Evolutionary conservation across 2,797 vertebrate genomes (phyloP), one percentile per base, ranked within the genome.

Genomic region (Antennarius maculatus): DNA sequence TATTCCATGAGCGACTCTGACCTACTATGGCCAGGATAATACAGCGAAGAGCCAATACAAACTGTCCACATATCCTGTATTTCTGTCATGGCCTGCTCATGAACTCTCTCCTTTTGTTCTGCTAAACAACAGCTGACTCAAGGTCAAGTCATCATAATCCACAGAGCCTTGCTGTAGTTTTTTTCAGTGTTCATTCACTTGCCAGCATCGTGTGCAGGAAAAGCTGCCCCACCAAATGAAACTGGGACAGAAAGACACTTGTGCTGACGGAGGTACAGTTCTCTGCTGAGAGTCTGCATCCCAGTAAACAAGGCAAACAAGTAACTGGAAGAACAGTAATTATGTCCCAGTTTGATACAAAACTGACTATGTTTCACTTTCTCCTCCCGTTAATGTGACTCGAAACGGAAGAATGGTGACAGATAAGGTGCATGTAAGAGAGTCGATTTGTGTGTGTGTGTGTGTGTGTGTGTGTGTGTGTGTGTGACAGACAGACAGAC

Each of bases 41-140:
- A 43, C 48, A 84, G 86, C 81, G 86, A 12, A 56, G 71, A 72
- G 62, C 69, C 46, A 50, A 62, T 53, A 57, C 41, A 81, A 77
- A 80, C 67, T 71, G 60, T 80, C 78, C 73, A 67, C 57, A 58
- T 79, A 69, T 83, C 58, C 66, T 60, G 49, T 14, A 62, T 80
- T 71, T 82, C 59, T 71, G 39, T 66, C 48, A 39, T 70, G 74
- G 69, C 84, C 76, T 54, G 39, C 60, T 64, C 49, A 5, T 82
- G 83, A 90, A 83, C 87, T 55, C 64, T 74, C 59, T 76, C 71
- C 71, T 54, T 39, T 15, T 68, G 61, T 39, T 31, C 11, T 5
- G 13, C 48, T 31, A 76, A 78, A 77, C 59, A 71, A 57, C 62
- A 59, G 62, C 71, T 67, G 29, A 71, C 63, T 75, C 13, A 55